phyloP scores from a whole-genome alignment of 2,113 vertebrate genomes.

The Calonectris borealis region DNA sequence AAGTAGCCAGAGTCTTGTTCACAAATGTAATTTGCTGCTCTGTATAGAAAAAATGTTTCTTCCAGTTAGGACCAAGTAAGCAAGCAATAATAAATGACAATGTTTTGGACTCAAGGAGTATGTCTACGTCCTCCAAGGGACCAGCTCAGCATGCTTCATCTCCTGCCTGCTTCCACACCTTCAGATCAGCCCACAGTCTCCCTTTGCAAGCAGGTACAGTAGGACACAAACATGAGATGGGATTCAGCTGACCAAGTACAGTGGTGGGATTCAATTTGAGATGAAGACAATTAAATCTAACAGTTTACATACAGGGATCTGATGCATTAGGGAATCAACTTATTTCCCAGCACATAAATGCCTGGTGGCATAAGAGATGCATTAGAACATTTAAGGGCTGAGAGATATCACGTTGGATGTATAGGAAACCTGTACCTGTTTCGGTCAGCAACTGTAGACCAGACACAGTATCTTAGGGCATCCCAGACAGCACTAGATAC shows the following conservation, averaged over 20 bases:
- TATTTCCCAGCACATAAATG: not conserved
- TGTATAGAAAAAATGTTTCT: not conserved
- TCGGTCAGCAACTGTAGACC: not conserved
- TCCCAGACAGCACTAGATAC: not conserved
- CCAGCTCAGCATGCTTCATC: not conserved
- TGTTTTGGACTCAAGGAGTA: not conserved
- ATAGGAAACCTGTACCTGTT: not conserved
- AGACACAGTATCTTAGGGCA: not conserved
- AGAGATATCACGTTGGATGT: accelerated
- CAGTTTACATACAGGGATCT: no score
- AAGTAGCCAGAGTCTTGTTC: not conserved
- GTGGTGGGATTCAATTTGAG: not conserved
- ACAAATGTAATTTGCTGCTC: not conserved
- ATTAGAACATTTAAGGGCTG: not conserved
- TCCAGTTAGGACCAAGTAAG: not conserved
- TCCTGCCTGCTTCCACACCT: not conserved
- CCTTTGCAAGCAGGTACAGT: not conserved
- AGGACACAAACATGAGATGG: not conserved
- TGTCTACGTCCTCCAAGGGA: not conserved
- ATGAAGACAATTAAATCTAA: not conserved
- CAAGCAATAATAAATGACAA: not conserved
- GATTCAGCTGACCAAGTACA: not conserved
- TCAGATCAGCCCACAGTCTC: not conserved
- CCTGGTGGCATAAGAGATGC: not conserved
- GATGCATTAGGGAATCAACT: not conserved